Evolutionary conservation across 2,797 vertebrate species (phyloP).

Genomic region (Pempheris klunzingeri): DNA sequence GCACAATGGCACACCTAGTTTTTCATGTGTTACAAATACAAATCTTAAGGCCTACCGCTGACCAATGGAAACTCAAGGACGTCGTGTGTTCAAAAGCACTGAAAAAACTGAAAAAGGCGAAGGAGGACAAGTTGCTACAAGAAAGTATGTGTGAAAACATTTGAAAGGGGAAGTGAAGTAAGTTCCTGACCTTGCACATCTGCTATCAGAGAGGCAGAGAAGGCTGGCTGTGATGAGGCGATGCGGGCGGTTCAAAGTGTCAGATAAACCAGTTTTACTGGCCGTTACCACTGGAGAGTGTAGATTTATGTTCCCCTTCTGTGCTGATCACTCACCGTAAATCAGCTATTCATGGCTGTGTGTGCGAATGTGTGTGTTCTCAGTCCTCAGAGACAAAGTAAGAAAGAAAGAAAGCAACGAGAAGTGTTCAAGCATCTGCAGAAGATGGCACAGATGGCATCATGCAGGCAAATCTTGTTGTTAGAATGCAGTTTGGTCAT

Average conservation of each 20-base stretch:
- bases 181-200: conserved; percentile 40
- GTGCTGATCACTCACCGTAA: conserved; percentile 60
- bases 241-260: conserved; percentile 45
- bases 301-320: conserved; percentile 62
- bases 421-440: background rate
- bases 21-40: background rate
- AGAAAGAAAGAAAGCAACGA: background rate
- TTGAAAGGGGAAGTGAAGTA: background rate
- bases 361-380: conserved; percentile 25
- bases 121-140: background rate
- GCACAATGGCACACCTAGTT: background rate
- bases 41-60: background rate
- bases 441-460: conserved; percentile 9
- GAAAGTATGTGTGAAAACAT: background rate
- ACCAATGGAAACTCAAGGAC: background rate
- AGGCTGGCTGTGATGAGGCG: conserved; percentile 16
- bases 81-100: background rate
- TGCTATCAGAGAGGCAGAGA: conserved; percentile 5
- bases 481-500: conserved; percentile 27
- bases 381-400: background rate
- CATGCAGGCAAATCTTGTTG: background rate
- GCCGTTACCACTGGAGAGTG: conserved; percentile 36
- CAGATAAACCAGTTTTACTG: conserved; percentile 61
- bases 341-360: conserved; percentile 54
- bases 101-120: background rate